Percentiles rank a stretch among this genome's conserved stretches.
phyloP scores from a whole-genome alignment of 2,888 invertebrate genomes.

The Cephonodes hylas region DNA sequence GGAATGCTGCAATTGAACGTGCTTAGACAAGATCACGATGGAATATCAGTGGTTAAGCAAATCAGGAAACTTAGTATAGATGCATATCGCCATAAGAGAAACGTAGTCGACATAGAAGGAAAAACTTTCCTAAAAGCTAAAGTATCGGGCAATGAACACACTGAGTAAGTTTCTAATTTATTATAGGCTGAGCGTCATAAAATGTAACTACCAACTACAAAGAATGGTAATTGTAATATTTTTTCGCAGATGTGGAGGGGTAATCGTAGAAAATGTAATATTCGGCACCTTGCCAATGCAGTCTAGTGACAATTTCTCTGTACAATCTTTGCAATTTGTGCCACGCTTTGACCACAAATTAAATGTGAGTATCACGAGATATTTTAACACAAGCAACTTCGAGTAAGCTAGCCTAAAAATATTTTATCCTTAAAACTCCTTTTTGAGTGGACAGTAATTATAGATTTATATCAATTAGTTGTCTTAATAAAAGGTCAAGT shows the following conservation, averaged over 20 bases:
- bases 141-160: constrained; percentile 11
- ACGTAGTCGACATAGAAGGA: not conserved
- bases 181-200: too few species aligned
- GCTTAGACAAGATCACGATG: constrained; percentile 80
- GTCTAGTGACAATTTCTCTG: not conserved
- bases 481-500: too few species aligned
- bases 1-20: constrained; percentile 88
- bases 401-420: too few species aligned
- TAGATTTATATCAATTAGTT: too few species aligned
- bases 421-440: too few species aligned
- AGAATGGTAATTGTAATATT: not conserved
- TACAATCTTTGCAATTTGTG: not conserved
- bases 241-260: constrained; percentile 27
- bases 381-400: not conserved
- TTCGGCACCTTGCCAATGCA: constrained; percentile 11
- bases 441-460: too few species aligned
- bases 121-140: constrained; percentile 2
- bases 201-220: too few species aligned
- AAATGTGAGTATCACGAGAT: not conserved
- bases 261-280: constrained; percentile 19
- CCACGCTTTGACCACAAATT: not conserved
- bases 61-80: constrained; percentile 36
- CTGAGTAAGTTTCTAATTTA: constrained; percentile 18
- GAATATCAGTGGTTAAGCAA: constrained; percentile 82
- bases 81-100: constrained; percentile 17